A percentile compares a stretch with the other conserved stretches of the same genome.
phyloP scores from a whole-genome alignment of 2,113 vertebrate species.

The Camelus dromedarius region DNA sequence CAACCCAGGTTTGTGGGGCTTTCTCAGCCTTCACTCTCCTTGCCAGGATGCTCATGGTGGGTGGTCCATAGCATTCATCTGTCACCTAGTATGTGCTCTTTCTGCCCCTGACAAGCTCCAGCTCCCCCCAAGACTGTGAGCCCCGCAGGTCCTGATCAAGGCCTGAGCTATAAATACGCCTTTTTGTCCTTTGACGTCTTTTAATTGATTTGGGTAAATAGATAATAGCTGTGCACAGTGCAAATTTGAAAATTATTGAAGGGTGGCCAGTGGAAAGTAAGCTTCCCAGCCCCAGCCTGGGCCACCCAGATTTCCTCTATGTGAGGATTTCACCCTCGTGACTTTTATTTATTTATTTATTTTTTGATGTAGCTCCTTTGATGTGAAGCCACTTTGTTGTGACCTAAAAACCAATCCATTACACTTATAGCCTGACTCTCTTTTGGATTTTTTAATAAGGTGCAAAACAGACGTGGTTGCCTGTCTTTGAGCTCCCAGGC shows the following conservation, averaged over 20 bases:
- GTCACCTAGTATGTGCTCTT: not conserved
- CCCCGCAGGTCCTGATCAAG: not conserved
- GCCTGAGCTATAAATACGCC: not conserved
- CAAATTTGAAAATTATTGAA: not conserved
- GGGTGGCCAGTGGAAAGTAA: not conserved
- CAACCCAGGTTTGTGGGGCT: not conserved
- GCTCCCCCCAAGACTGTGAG: not conserved
- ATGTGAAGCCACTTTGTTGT: conserved; percentile 10
- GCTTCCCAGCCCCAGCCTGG: accelerated
- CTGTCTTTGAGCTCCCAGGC: not conserved
- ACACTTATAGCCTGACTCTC: not conserved
- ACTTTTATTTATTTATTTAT: not conserved
- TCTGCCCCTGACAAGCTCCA: not conserved
- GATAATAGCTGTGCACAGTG: not conserved
- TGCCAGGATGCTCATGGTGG: no score
- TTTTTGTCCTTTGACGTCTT: not conserved
- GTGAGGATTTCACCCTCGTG: not conserved
- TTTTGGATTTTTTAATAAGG: not conserved
- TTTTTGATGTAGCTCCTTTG: not conserved
- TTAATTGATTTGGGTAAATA: not conserved
- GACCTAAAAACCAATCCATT: not conserved
- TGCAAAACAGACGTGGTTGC: not conserved
- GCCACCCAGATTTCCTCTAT: not conserved
- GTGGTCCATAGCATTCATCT: not conserved
- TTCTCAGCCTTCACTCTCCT: not conserved